A percentile compares a stretch with the other conserved stretches of the same genome.
Evolutionary conservation across 2,113 vertebrate species (phyloP).

Genomic region (Lipotes vexillifer): DNA sequence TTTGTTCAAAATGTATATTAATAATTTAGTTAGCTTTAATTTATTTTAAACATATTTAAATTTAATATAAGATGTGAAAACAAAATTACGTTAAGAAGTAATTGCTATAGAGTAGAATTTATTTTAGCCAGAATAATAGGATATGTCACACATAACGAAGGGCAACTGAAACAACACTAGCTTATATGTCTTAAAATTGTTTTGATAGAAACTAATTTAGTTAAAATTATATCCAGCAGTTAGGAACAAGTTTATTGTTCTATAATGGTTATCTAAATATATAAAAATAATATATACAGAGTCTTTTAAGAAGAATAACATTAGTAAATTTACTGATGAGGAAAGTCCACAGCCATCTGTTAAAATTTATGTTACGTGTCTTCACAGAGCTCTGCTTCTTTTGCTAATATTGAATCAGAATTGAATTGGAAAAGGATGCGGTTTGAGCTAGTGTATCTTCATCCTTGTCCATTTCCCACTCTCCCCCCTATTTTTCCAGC

Average conservation of each 20-base stretch:
- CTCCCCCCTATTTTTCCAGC: background rate
- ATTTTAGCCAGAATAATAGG: background rate
- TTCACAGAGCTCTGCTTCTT: background rate
- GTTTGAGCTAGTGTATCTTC: background rate
- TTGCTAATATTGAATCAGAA: background rate
- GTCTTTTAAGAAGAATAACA: background rate
- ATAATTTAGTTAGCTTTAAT: background rate
- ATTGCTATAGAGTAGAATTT: background rate
- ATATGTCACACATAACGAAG: background rate
- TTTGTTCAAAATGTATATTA: background rate
- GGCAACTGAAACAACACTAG: background rate
- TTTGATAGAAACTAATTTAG: background rate
- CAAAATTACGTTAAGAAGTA: background rate
- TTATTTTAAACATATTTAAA: background rate
- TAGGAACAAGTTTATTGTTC: background rate
- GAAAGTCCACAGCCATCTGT: slow-evolving; percentile 21
- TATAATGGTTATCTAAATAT: slow-evolving; percentile 3
- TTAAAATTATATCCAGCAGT: background rate
- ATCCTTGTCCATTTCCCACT: background rate
- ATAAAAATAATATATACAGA: background rate
- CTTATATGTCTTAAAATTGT: background rate
- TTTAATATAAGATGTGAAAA: background rate
- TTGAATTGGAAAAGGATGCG: too few relatives aligned
- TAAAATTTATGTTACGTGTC: background rate
- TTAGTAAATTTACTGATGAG: background rate